Conservation (phyloP, 2,797 vertebrate genomes). For the Diceros bicornis region DNA sequence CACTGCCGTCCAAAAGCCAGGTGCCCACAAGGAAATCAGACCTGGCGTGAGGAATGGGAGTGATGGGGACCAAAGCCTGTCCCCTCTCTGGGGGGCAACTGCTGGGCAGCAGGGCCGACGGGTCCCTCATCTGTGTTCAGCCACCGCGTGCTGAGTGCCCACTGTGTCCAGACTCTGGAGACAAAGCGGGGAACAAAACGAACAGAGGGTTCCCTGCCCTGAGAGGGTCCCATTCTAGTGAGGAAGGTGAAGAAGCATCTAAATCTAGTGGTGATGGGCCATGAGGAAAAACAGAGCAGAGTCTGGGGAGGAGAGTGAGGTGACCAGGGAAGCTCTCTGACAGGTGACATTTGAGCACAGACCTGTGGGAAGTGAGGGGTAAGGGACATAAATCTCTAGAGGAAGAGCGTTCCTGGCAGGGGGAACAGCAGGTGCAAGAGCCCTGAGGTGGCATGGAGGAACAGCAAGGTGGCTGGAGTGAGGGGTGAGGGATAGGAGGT, state of each 20-base stretch:
- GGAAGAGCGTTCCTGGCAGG: not conserved
- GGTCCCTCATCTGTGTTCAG: not conserved
- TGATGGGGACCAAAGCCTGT: not conserved
- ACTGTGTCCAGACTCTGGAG: not conserved
- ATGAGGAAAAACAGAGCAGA: not conserved
- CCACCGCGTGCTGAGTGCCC: rapidly evolving
- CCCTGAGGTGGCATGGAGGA: not conserved
- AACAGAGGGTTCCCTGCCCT: not conserved
- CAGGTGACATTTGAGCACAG: not conserved
- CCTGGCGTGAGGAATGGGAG: not conserved
- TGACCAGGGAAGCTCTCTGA: not conserved
- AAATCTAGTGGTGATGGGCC: not conserved
- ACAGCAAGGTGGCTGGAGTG: rapidly evolving
- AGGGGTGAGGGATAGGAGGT: not conserved
- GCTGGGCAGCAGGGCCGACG: not conserved
- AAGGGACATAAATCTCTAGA: rapidly evolving
- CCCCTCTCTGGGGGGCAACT: not conserved
- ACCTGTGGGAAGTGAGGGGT: not conserved
- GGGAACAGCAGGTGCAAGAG: not conserved
- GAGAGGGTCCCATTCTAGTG: not conserved
- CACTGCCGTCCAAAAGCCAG: not conserved
- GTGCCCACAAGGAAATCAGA: not conserved
- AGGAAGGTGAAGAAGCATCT: not conserved
- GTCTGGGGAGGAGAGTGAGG: not conserved
- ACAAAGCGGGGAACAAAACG: not conserved